A percentile compares a stretch with the other conserved stretches of the same genome.
Conservation (phyloP, 2,888 invertebrate genomes). For the Seladonia tumulorum region DNA sequence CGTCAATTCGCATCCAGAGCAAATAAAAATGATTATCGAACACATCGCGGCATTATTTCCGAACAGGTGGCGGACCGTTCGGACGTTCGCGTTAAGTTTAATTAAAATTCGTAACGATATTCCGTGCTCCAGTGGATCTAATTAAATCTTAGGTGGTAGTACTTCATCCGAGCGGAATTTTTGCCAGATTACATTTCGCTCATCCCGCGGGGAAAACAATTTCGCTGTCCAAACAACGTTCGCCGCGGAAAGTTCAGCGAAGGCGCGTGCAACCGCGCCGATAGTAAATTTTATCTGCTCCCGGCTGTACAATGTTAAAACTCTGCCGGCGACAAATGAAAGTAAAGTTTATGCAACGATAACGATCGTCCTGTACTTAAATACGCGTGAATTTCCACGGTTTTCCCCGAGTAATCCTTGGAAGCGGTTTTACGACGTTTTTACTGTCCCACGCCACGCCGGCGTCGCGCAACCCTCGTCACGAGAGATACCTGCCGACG, state of each 20-base stretch:
- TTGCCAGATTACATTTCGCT: constrained; percentile 37
- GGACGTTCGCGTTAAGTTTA: not conserved
- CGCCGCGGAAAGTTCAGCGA: not conserved
- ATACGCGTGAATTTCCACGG: constrained; percentile 62
- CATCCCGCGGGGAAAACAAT: constrained; percentile 31
- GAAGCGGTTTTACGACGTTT: constrained; percentile 64
- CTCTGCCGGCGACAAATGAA: constrained; percentile 50
- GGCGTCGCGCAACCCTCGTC: constrained; percentile 49
- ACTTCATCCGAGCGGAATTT: not conserved
- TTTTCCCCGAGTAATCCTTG: constrained; percentile 60
- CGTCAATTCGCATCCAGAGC: not conserved
- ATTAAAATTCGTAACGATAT: not conserved
- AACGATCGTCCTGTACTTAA: constrained; percentile 60
- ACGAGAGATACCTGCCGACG: constrained; percentile 46
- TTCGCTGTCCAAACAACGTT: constrained; percentile 22
- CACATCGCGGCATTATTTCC: not conserved
- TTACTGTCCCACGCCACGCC: constrained; percentile 47
- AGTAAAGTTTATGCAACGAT: constrained; percentile 61
- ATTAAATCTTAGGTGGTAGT: not conserved
- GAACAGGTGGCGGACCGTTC: not conserved
- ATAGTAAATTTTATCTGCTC: constrained; percentile 31
- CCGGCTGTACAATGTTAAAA: constrained; percentile 35
- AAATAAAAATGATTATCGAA: not conserved
- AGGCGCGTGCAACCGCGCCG: not conserved
- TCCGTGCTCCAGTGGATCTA: not conserved